Conservation (phyloP, 1,140 invertebrate species). For the Campodea augens region DNA sequence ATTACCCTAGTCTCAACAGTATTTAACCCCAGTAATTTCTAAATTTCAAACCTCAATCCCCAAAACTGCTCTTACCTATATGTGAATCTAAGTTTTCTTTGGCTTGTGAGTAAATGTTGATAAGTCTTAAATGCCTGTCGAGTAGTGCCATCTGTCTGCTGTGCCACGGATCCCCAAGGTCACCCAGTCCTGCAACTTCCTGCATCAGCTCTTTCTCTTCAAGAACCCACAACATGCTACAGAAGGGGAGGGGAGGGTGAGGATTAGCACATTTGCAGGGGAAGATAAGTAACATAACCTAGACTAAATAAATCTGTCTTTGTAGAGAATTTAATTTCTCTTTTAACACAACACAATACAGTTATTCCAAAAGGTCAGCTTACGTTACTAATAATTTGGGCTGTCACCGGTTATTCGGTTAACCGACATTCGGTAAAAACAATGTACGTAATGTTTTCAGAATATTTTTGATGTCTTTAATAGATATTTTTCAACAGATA, state of each 20-base stretch:
- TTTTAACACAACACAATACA: too few species aligned
- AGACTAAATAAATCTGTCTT: not conserved
- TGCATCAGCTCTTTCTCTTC: slow-evolving; percentile 78
- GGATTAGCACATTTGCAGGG: too few species aligned
- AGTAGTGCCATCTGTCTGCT: slow-evolving; percentile 57
- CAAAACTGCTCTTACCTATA: slow-evolving; percentile 26
- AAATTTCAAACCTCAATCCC: slow-evolving; percentile 3
- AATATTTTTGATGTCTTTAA: too few species aligned
- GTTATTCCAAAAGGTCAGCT: too few species aligned
- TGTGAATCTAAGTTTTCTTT: slow-evolving; percentile 47
- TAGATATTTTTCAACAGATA: too few species aligned
- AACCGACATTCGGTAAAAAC: too few species aligned
- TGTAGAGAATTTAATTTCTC: too few species aligned
- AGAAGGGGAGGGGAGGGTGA: too few species aligned
- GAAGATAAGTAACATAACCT: too few species aligned
- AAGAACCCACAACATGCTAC: slow-evolving; percentile 52
- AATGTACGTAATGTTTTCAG: too few species aligned
- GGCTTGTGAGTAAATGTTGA: slow-evolving; percentile 71
- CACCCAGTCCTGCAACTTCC: slow-evolving; percentile 71
- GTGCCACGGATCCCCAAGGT: slow-evolving; percentile 65
- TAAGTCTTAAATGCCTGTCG: slow-evolving; percentile 58
- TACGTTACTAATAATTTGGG: too few species aligned
- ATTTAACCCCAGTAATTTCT: not conserved
- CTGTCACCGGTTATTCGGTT: too few species aligned
- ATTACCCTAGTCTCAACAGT: not conserved